Percentiles rank a stretch among this genome's conserved stretches.
These are phyloP conservation scores for Drosophila bocki DNA, from an alignment of 1,140 invertebrate genomes.

Conservation along the genomic window DNA sequence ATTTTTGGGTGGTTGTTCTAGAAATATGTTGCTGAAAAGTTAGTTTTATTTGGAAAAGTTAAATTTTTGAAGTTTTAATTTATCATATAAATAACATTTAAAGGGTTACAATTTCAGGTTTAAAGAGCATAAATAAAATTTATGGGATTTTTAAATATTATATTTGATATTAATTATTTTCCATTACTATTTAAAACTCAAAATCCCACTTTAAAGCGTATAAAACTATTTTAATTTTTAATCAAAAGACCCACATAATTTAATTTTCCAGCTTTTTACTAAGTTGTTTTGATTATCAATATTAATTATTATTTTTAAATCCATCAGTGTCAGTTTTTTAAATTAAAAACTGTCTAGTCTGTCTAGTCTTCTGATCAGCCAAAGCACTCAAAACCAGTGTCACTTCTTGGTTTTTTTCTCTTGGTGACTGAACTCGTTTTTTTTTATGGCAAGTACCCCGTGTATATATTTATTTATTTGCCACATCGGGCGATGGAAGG, in stretches of 20 bases:
- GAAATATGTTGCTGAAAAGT: slow-evolving; percentile 7
- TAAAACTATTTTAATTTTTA: too few species aligned
- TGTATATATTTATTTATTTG: slow-evolving; percentile 23
- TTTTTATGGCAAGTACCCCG: not conserved
- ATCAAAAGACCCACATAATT: too few species aligned
- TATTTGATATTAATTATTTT: not conserved
- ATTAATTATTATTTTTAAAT: not conserved
- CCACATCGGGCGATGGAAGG: slow-evolving; percentile 2
- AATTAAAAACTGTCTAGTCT: slow-evolving; percentile 21
- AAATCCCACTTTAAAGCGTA: too few species aligned
- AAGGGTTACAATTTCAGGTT: too few species aligned
- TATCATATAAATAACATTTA: not conserved
- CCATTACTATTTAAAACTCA: not conserved
- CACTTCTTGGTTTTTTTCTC: slow-evolving; percentile 17
- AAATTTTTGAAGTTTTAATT: slow-evolving; percentile 9
- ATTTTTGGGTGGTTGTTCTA: slow-evolving; percentile 6
- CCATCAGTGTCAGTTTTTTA: slow-evolving; percentile 7
- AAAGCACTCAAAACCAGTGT: slow-evolving; percentile 19
- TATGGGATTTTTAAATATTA: not conserved
- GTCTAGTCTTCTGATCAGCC: slow-evolving; percentile 3
- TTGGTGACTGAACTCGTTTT: slow-evolving; percentile 16
- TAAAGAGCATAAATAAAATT: not conserved
- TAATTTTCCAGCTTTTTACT: too few species aligned
- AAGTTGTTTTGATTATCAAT: not conserved
- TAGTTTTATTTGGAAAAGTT: slow-evolving; percentile 6